Percentiles rank a stretch among this genome's conserved stretches.
phyloP scores from a whole-genome alignment of 1,140 invertebrate genomes.

The Apis cerana region DNA sequence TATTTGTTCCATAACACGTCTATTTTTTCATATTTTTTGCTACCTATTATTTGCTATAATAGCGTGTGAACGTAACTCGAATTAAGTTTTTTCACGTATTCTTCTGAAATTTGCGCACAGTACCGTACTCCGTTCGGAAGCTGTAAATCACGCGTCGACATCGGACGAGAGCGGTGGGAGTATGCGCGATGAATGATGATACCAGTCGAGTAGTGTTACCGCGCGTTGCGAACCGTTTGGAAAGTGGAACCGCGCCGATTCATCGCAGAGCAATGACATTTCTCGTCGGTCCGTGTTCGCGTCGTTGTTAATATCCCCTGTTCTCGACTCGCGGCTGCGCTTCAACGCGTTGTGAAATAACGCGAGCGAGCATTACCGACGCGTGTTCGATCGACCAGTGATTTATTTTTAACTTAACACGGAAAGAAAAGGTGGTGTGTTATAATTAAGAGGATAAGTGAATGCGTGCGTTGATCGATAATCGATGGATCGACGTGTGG shows the following conservation, averaged over 20 bases:
- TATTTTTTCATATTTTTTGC: background rate
- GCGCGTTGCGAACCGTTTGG: conserved; percentile 47
- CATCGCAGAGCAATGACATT: background rate
- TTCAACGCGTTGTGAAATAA: background rate
- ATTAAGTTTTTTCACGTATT: too few species aligned
- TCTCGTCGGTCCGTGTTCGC: background rate
- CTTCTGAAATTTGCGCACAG: background rate
- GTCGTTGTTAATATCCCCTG: background rate
- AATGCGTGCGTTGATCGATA: conserved; percentile 2
- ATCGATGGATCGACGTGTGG: background rate
- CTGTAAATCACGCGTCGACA: conserved; percentile 63
- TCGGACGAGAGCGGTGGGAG: conserved; percentile 52
- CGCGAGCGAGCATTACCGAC: background rate
- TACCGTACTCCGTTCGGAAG: conserved; percentile 18
- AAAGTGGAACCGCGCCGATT: background rate
- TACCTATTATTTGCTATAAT: background rate
- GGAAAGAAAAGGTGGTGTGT: background rate
- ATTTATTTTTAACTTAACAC: conserved; percentile 28
- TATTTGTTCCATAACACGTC: background rate
- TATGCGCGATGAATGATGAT: conserved; percentile 56
- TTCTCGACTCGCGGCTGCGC: background rate
- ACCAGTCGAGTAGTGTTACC: conserved; percentile 57
- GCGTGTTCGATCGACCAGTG: background rate
- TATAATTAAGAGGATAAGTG: background rate
- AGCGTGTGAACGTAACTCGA: background rate